Evolutionary conservation across 2,113 vertebrate genomes (phyloP).

Genomic region (Cyanistes caeruleus): DNA sequence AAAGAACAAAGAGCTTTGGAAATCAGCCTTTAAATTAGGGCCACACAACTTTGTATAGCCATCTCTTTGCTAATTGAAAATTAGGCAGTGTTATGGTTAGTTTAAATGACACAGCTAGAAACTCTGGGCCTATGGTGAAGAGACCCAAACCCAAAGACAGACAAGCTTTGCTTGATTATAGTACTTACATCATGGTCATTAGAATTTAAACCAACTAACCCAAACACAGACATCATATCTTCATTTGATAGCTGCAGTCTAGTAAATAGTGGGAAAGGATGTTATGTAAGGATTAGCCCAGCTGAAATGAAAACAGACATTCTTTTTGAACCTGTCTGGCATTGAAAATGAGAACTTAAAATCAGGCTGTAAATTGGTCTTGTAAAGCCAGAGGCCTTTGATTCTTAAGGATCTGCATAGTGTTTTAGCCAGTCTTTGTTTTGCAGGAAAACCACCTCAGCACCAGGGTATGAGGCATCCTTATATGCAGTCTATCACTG

Average conservation of each 20-base stretch:
- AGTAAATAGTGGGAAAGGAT: slow-evolving; percentile 82
- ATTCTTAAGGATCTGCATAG: slow-evolving; percentile 79
- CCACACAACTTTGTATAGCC: slow-evolving; percentile 39
- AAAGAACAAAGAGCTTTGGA: slow-evolving; percentile 53
- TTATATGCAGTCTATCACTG: background rate
- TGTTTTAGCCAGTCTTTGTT: slow-evolving; percentile 72
- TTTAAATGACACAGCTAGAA: slow-evolving; percentile 75
- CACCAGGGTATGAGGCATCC: slow-evolving; percentile 17
- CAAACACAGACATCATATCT: slow-evolving; percentile 87
- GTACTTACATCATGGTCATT: slow-evolving; percentile 81
- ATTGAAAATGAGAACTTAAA: slow-evolving; percentile 79
- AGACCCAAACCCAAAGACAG: slow-evolving; percentile 75
- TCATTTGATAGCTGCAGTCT: slow-evolving; percentile 82
- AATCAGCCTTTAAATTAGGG: slow-evolving; percentile 59
- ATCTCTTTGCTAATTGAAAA: slow-evolving; percentile 66
- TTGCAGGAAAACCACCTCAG: slow-evolving; percentile 62
- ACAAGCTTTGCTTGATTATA: slow-evolving; percentile 79
- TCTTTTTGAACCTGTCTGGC: slow-evolving; percentile 87
- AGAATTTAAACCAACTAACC: slow-evolving; percentile 77
- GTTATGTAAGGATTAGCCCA: slow-evolving; percentile 80
- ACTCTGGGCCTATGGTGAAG: slow-evolving; percentile 70
- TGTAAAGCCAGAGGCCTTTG: slow-evolving; percentile 81
- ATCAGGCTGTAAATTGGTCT: slow-evolving; percentile 82
- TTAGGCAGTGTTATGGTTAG: slow-evolving; percentile 73
- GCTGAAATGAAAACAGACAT: slow-evolving; percentile 86